Conservation (phyloP, 2,888 invertebrate genomes). For the Rhogogaster chlorosoma region DNA sequence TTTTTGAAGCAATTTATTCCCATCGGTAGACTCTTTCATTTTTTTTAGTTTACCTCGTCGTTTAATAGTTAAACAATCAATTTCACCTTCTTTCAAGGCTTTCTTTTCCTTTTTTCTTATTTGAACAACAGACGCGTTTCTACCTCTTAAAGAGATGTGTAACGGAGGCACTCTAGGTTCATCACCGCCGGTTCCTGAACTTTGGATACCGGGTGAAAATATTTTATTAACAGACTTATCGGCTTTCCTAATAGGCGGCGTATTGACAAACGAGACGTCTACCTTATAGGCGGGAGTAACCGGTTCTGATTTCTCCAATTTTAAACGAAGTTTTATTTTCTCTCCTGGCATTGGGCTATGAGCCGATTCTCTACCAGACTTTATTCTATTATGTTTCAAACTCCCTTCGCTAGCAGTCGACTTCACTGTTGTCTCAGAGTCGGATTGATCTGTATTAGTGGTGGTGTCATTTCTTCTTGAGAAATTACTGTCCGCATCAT, state of each 20-base stretch:
- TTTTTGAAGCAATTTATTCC: constrained; percentile 74
- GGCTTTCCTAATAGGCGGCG: constrained; percentile 75
- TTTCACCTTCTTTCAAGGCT: constrained; percentile 79
- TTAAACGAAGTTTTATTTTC: constrained; percentile 90
- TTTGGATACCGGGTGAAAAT: constrained; percentile 76
- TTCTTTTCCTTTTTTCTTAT: constrained; percentile 86
- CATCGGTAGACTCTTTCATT: constrained; percentile 78
- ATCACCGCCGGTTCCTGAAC: constrained; percentile 77
- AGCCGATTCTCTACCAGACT: constrained; percentile 72
- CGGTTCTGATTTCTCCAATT: constrained; percentile 91
- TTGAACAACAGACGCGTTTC: constrained; percentile 90
- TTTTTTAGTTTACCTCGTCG: constrained; percentile 80
- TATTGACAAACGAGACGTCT: constrained; percentile 87
- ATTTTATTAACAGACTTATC: constrained; percentile 78
- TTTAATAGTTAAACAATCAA: constrained; percentile 68
- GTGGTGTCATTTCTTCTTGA: constrained; percentile 79
- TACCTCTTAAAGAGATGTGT: constrained; percentile 91
- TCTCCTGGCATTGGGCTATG: constrained; percentile 81
- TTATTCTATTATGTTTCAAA: constrained; percentile 76
- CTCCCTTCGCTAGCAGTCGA: constrained; percentile 82
- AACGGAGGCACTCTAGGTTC: constrained; percentile 93
- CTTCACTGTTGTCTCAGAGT: constrained; percentile 80
- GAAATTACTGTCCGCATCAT: constrained; percentile 81
- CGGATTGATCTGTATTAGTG: constrained; percentile 80
- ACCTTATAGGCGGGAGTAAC: constrained; percentile 90